Conservation (phyloP, 2,888 invertebrate genomes). For the Stictocephala bisonia region DNA sequence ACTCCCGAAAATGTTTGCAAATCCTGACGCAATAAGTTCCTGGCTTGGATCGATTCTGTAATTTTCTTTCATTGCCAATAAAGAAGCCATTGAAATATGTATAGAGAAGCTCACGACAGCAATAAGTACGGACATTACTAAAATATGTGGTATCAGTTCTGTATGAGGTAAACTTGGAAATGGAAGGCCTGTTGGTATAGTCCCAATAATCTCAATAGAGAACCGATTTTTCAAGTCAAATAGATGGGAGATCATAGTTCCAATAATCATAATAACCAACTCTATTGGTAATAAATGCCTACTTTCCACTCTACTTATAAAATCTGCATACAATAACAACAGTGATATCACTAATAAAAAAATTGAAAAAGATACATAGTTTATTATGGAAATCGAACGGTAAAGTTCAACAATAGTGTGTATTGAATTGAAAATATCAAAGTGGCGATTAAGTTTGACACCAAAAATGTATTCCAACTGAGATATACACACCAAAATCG, state of each 20-base stretch:
- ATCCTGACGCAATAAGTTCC: constrained; percentile 14
- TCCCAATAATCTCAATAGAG: neutral
- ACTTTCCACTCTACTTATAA: neutral
- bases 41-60: constrained; percentile 15
- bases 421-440: neutral
- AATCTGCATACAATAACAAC: too few relatives aligned
- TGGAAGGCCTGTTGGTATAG: neutral
- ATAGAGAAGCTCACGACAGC: neutral
- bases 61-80: constrained; percentile 14
- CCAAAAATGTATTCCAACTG: constrained; percentile 3
- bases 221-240: constrained; percentile 1
- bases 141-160: neutral
- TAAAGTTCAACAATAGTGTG: neutral
- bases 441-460: neutral
- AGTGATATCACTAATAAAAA: neutral
- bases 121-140: neutral
- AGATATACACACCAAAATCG: neutral
- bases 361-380: neutral
- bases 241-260: neutral
- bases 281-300: neutral
- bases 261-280: neutral
- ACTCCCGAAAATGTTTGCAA: constrained; percentile 6
- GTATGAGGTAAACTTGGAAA: neutral
- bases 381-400: neutral
- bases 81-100: neutral